Evolutionary conservation across 2,888 invertebrate genomes (phyloP).

Genomic region (Chelonus formosanus): DNA sequence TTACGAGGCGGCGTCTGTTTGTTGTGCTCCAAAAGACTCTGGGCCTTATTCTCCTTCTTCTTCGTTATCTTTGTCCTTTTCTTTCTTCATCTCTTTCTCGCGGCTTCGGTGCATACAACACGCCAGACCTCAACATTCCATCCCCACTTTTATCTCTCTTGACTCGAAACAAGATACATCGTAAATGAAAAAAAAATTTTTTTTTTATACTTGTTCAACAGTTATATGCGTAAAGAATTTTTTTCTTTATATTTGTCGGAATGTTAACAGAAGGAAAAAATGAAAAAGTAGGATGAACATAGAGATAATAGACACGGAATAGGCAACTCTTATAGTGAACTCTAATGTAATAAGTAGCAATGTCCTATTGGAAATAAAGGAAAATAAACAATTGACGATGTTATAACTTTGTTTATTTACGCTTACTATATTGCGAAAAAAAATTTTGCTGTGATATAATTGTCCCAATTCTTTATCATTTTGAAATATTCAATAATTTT

Average conservation of each 20-base stretch:
- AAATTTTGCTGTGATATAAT: no score
- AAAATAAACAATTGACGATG: no score
- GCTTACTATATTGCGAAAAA: no score
- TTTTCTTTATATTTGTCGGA: not conserved
- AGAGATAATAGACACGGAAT: not conserved
- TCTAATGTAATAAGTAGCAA: no score
- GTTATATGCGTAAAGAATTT: not conserved
- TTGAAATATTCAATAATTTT: no score
- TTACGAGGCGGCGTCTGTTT: constrained; percentile 63
- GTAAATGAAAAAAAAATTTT: constrained; percentile 3
- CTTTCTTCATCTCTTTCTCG: constrained; percentile 22
- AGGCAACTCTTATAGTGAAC: not conserved
- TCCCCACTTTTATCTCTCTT: constrained; percentile 13
- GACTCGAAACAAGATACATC: constrained; percentile 19
- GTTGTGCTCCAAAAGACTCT: constrained; percentile 51
- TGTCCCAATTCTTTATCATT: no score
- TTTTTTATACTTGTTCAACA: constrained; percentile 8
- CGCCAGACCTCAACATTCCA: constrained; percentile 23
- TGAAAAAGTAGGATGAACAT: not conserved
- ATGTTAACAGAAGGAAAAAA: not conserved
- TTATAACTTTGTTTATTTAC: no score
- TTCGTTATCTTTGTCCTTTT: constrained; percentile 23
- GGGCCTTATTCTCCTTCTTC: constrained; percentile 36
- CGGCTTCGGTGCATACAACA: constrained; percentile 32
- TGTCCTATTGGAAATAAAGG: no score